Conservation (phyloP, 2,888 invertebrate species). For the Erebia epiphron region DNA sequence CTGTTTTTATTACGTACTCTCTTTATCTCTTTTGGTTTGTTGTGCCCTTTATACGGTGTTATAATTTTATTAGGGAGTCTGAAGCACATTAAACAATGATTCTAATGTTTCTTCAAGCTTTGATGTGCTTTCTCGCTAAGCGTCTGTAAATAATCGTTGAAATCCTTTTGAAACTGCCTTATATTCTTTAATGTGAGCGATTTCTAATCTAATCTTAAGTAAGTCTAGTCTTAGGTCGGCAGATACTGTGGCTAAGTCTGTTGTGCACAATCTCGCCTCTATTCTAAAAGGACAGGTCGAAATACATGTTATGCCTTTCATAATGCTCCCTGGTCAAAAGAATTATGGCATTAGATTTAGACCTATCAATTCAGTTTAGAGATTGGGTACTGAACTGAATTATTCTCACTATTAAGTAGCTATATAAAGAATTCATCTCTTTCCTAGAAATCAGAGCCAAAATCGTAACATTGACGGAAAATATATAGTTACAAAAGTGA, state of each 20-base stretch:
- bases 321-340: too few species aligned
- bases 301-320: too few species aligned
- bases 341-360: too few species aligned
- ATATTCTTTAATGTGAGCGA: neutral
- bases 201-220: too few species aligned
- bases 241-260: too few species aligned
- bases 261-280: too few species aligned
- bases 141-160: neutral
- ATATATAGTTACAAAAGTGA: neutral
- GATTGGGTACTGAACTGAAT: too few species aligned
- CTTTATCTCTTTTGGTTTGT: conserved; percentile 82
- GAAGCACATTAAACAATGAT: conserved; percentile 51
- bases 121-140: conserved; percentile 9
- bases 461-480: neutral
- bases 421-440: neutral
- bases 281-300: too few species aligned
- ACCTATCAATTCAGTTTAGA: too few species aligned
- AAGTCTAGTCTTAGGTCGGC: neutral
- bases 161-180: neutral
- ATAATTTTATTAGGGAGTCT: conserved; percentile 76
- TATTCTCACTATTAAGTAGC: too few species aligned
- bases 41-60: conserved; percentile 74
- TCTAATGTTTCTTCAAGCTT: conserved; percentile 28
- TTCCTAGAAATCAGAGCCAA: neutral
- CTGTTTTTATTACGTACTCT: conserved; percentile 82